Evolutionary conservation across 2,113 vertebrate species (phyloP).

Genomic region (Vulpes vulpes): DNA sequence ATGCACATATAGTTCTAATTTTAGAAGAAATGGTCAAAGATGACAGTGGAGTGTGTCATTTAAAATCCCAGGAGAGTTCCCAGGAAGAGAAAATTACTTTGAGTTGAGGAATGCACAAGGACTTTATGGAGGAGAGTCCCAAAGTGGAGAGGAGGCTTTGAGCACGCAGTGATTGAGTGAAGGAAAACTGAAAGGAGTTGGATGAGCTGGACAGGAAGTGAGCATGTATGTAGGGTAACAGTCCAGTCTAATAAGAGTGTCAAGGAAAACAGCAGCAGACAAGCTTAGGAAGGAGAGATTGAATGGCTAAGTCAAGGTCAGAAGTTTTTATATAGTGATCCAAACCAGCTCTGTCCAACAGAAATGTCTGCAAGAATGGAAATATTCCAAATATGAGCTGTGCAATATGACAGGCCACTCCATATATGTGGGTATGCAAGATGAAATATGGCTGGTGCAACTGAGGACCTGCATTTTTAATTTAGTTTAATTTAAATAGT

Average conservation of each 20-base stretch:
- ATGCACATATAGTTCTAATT: background rate
- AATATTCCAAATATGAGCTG: background rate
- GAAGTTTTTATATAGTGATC: background rate
- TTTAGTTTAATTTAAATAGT: background rate
- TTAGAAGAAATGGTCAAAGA: background rate
- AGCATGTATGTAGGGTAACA: background rate
- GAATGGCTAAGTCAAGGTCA: background rate
- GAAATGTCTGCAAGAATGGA: background rate
- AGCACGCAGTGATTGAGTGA: background rate
- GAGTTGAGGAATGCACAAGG: background rate
- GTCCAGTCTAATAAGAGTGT: background rate
- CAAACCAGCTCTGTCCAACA: background rate
- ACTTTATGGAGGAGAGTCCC: background rate
- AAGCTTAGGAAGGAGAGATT: background rate
- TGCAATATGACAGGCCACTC: background rate
- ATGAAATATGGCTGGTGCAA: background rate
- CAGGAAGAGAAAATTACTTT: background rate
- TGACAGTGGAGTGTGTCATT: background rate
- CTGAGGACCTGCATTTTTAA: background rate
- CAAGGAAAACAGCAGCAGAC: background rate
- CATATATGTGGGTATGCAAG: background rate
- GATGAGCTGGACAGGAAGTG: background rate
- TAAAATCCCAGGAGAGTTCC: background rate
- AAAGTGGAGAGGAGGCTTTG: background rate
- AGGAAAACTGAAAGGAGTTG: background rate